phyloP scores from a whole-genome alignment of 2,888 invertebrate genomes.

The Folsomia candida region DNA sequence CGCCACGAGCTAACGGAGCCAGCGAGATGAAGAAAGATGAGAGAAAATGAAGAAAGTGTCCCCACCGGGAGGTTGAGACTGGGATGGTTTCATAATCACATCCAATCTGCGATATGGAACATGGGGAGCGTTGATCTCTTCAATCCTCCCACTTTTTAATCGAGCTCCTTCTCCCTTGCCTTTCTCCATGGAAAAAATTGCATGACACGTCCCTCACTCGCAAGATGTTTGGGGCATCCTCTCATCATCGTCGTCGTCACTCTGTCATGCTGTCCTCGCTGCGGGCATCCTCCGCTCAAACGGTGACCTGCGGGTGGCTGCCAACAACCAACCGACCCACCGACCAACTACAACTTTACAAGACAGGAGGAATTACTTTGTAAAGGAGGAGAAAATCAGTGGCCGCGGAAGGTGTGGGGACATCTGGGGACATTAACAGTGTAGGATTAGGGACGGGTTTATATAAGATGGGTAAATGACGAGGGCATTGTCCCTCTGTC shows the following conservation, averaged over 20 bases:
- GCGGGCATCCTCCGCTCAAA: neutral
- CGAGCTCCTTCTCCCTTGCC: too few relatives aligned
- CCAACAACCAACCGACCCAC: neutral
- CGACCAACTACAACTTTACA: neutral
- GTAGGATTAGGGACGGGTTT: too few relatives aligned
- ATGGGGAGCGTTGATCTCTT: neutral
- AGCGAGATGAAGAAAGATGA: neutral
- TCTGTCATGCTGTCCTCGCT: constrained; percentile 1
- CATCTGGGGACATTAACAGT: too few relatives aligned
- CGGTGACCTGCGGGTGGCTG: constrained; percentile 8
- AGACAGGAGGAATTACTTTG: too few relatives aligned
- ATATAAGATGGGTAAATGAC: too few relatives aligned
- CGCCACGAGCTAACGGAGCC: too few relatives aligned
- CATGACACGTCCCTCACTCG: too few relatives aligned
- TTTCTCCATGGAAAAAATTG: too few relatives aligned
- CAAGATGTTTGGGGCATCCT: neutral
- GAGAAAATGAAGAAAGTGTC: constrained; percentile 12
- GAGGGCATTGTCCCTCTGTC: too few relatives aligned
- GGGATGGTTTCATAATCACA: constrained; percentile 13
- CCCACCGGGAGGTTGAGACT: neutral
- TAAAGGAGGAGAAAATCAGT: too few relatives aligned
- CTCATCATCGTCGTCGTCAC: neutral
- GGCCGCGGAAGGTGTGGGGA: too few relatives aligned
- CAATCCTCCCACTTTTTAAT: neutral
- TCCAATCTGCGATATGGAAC: neutral